A percentile compares a stretch with the other conserved stretches of the same genome.
phyloP scores from a whole-genome alignment of 30 jellyfish, hydroid and myxozoan genomes.

The Aurelia aurita complex sp. Pacific region DNA sequence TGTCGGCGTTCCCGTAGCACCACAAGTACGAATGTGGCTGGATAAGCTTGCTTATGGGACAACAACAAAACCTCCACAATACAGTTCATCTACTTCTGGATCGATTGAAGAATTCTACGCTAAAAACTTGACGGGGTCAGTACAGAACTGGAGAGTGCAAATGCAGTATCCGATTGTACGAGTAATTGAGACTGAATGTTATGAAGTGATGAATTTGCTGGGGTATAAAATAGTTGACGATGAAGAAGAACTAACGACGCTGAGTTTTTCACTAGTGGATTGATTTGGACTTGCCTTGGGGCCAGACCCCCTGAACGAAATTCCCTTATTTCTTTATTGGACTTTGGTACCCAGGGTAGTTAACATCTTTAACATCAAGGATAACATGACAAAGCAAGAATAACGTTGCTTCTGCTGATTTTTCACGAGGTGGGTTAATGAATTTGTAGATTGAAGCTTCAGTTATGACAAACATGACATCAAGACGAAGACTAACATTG shows the following conservation, averaged over 20 bases:
- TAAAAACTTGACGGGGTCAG: slow-evolving; percentile 94
- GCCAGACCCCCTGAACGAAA: no score
- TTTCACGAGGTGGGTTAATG: neutral
- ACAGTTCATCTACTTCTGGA: slow-evolving; percentile 97
- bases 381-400: neutral
- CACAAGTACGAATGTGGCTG: slow-evolving; percentile 99
- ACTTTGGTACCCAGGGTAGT: neutral
- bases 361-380: neutral
- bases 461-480: no score
- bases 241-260: slow-evolving; percentile 98
- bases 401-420: neutral
- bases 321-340: neutral
- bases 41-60: slow-evolving; percentile 94
- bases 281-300: neutral
- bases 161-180: slow-evolving; percentile 92
- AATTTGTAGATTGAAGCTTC: neutral
- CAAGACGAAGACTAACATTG: no score
- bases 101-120: slow-evolving; percentile 97
- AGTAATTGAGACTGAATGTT: slow-evolving; percentile 96
- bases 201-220: slow-evolving; percentile 98
- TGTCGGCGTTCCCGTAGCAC: slow-evolving; percentile 98
- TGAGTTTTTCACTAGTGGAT: slow-evolving; percentile 94
- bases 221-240: slow-evolving; percentile 99
- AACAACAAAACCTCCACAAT: slow-evolving; percentile 87
- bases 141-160: slow-evolving; percentile 96